These are phyloP conservation scores for Hymenopus coronatus DNA, from an alignment of 2,888 invertebrate species.

Conservation along the genomic window DNA sequence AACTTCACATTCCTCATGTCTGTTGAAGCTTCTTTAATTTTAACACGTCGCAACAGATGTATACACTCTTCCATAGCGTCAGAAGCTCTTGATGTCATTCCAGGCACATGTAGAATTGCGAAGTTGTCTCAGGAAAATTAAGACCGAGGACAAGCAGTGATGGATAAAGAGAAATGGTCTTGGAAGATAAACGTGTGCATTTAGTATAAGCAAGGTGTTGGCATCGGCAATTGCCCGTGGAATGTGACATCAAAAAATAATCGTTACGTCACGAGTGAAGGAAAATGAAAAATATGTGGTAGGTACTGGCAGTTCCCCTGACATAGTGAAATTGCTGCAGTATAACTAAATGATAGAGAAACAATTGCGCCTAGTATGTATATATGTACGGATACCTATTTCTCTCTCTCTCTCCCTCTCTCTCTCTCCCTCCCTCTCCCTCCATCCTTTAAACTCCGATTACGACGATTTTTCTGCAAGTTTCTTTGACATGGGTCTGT, in stretches of 20 bases:
- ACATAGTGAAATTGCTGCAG: neutral
- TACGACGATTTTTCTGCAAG: too few relatives aligned
- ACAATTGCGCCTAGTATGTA: too few relatives aligned
- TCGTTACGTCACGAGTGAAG: neutral
- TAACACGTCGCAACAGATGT: neutral
- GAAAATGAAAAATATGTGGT: neutral
- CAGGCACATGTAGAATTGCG: neutral
- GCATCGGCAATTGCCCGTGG: slow-evolving; percentile 18
- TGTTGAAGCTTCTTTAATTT: too few relatives aligned
- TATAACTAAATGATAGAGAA: too few relatives aligned
- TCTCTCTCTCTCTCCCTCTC: too few relatives aligned
- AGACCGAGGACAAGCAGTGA: neutral
- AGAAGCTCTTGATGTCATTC: neutral
- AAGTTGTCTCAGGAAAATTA: neutral
- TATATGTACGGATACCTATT: too few relatives aligned
- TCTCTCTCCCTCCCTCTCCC: too few relatives aligned
- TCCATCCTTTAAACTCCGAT: too few relatives aligned
- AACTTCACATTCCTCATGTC: too few relatives aligned
- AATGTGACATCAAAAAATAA: slow-evolving; percentile 16
- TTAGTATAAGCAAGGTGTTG: slow-evolving; percentile 1
- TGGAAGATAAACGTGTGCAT: neutral
- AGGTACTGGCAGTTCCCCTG: neutral
- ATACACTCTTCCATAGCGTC: neutral
- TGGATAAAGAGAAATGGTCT: neutral
- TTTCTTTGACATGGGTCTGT: too few relatives aligned